Evolutionary conservation across 2,888 invertebrate genomes (phyloP).

Genomic region (Malacosoma neustria): DNA sequence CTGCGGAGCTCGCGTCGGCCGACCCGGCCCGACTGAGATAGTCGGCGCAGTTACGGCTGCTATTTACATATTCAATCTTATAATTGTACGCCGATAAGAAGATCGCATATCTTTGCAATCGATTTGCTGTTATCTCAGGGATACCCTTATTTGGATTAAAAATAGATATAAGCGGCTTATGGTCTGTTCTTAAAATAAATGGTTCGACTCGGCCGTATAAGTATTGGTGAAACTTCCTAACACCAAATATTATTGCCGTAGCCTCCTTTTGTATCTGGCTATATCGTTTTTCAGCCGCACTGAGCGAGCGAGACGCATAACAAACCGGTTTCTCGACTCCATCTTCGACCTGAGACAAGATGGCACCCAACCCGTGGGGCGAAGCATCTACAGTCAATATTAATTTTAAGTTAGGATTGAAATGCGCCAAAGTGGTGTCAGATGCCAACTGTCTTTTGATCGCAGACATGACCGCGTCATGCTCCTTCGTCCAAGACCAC

Average conservation of each 20-base stretch:
- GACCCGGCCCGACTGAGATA: constrained; percentile 7
- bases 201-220: constrained; percentile 12
- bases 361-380: not conserved
- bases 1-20: no score
- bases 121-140: constrained; percentile 6
- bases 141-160: constrained; percentile 7
- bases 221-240: constrained; percentile 14
- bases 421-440: not conserved
- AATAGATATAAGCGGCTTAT: constrained; percentile 11
- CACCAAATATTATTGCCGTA: constrained; percentile 3
- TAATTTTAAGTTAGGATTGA: not conserved
- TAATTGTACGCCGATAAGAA: constrained; percentile 12
- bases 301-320: constrained; percentile 5
- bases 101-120: constrained; percentile 11
- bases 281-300: not conserved
- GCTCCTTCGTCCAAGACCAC: not conserved
- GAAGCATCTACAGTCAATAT: not conserved
- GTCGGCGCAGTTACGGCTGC: constrained; percentile 3
- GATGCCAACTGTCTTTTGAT: not conserved
- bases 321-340: constrained; percentile 3
- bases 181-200: constrained; percentile 13
- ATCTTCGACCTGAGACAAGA: not conserved
- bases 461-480: not conserved
- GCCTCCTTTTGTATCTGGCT: not conserved
- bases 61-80: constrained; percentile 1